Evolutionary conservation across 2,888 invertebrate species (phyloP).

Genomic region (Cremastinae sp.): DNA sequence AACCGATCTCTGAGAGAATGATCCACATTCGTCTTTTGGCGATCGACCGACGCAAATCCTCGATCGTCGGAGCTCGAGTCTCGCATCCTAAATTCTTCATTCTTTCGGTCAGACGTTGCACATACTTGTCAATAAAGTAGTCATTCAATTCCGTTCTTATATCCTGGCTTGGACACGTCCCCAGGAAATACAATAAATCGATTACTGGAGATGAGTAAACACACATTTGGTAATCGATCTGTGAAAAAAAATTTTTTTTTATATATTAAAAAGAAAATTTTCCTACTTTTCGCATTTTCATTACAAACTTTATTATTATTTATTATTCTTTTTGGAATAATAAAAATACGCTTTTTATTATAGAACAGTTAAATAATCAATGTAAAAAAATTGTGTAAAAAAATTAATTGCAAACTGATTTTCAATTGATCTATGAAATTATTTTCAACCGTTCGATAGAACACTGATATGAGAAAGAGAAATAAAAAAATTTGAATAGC

Average conservation of each 20-base stretch:
- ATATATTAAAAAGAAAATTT: not conserved
- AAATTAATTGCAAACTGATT: too few relatives aligned
- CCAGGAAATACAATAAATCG: slow-evolving; percentile 68
- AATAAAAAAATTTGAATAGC: too few relatives aligned
- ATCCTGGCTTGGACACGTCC: slow-evolving; percentile 63
- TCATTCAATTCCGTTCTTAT: slow-evolving; percentile 66
- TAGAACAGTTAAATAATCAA: too few relatives aligned
- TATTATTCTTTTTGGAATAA: too few relatives aligned
- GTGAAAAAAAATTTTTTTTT: not conserved
- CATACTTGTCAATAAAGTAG: slow-evolving; percentile 63
- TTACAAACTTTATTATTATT: too few relatives aligned
- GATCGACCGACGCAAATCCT: slow-evolving; percentile 64
- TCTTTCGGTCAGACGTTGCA: slow-evolving; percentile 54
- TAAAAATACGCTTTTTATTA: too few relatives aligned
- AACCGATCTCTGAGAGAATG: slow-evolving; percentile 62
- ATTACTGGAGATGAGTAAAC: slow-evolving; percentile 69
- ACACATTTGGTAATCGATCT: slow-evolving; percentile 71
- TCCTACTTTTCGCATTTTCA: too few relatives aligned
- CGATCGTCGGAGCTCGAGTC: slow-evolving; percentile 64
- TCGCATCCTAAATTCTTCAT: slow-evolving; percentile 65
- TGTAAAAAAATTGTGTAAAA: too few relatives aligned
- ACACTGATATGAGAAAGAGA: too few relatives aligned
- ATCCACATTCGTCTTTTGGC: slow-evolving; percentile 66
- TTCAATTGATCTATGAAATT: too few relatives aligned
- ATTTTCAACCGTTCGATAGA: too few relatives aligned